Conservation (phyloP, 2,888 invertebrate genomes). For the Raillietiella orientalis region DNA sequence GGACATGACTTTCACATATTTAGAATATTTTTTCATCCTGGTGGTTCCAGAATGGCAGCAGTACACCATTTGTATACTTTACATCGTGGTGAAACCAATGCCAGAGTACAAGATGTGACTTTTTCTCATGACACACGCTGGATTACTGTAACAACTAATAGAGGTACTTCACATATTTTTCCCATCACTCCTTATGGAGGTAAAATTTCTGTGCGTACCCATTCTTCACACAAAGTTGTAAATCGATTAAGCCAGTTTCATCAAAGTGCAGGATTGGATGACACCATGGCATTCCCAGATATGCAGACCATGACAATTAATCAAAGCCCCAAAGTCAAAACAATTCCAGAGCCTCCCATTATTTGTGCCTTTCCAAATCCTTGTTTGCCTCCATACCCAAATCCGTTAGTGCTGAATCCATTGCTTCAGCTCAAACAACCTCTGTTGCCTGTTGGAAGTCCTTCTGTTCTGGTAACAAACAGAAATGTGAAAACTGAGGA, state of each 20-base stretch:
- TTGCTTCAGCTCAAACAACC: conserved; percentile 7
- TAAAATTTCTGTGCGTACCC: conserved; percentile 59
- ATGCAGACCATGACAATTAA: too few relatives aligned
- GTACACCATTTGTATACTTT: conserved; percentile 82
- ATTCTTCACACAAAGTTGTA: conserved; percentile 70
- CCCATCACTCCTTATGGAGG: conserved; percentile 91
- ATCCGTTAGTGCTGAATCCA: conserved; percentile 5
- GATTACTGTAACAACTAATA: conserved; percentile 76
- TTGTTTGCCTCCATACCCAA: conserved; percentile 54
- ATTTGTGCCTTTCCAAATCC: too few relatives aligned
- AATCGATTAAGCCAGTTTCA: conserved; percentile 83
- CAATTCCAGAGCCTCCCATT: too few relatives aligned
- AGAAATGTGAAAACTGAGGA: too few relatives aligned
- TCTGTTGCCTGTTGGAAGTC: too few relatives aligned
- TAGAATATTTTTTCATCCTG: conserved; percentile 67
- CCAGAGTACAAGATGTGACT: conserved; percentile 55
- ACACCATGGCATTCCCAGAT: conserved; percentile 11
- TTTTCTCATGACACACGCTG: conserved; percentile 81
- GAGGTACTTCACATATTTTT: conserved; percentile 93
- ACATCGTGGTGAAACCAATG: conserved; percentile 79
- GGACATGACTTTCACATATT: conserved; percentile 92
- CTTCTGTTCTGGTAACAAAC: too few relatives aligned
- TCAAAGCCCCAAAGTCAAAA: too few relatives aligned
- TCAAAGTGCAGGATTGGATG: conserved; percentile 58
- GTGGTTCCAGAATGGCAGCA: conserved; percentile 48